Evolutionary conservation across 2,113 vertebrate species (phyloP), one percentile per base, ranked within the genome.

Genomic region (Myodes glareolus): DNA sequence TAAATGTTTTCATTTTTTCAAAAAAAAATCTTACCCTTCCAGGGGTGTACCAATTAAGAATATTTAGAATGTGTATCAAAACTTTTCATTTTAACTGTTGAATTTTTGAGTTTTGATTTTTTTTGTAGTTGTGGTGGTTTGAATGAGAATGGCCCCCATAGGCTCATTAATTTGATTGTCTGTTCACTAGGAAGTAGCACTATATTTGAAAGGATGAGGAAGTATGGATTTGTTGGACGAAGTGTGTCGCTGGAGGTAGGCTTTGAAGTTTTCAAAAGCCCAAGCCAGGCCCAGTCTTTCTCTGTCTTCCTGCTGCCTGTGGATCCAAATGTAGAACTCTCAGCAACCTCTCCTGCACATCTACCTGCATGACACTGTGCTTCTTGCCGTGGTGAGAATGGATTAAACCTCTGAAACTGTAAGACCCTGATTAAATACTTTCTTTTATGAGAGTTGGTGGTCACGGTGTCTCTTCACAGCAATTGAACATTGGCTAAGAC

Each of bases 1-100:
- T 36, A 13, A 21, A 25, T n/a, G n/a, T 75, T 75, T 52, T 14
- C 36, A 39, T 82, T 84, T 80, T 52, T n/a, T 2, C 11, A 63
- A 63, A 63, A 16, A 17, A 84, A 84, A 58, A 76, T 63, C 33
- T 76, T 50, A 73, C 27, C 17, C 12, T 77, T 96, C 16, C n/a
- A 25, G 25, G 65, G 88, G 3, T 70, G 19, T 92, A 85, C 47
- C n/a, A 95, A 84, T 29, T 63, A 73, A 31, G 31, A 75, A 81
- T 55, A 29, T 76, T 91, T 65, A 94, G 76, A 77, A 87, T 90
- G 3, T 55, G 89, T 73, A 94, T 8, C 63, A 96, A 36, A 96
- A 96, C 92, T 7, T 12, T 90, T 94, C 50, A 92, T 4, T 88
- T 96, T 94, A 65, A n/a, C 14, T 42, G 5, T 31, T 75, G 6